phyloP scores from a whole-genome alignment of 2,113 vertebrate species.

The Pterocles gutturalis region DNA sequence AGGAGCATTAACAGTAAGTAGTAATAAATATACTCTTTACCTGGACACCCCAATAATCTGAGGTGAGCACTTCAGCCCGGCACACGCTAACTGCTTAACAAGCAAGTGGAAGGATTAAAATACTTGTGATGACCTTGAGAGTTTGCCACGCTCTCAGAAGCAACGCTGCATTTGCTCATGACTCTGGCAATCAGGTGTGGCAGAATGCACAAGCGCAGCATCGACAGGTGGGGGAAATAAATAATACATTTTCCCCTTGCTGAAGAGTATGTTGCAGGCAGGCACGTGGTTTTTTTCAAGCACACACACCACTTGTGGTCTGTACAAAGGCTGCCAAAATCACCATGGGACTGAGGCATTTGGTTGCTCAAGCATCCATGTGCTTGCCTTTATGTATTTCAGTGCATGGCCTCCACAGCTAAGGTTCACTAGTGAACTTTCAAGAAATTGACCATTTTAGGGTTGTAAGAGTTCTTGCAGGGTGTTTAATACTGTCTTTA shows the following conservation, averaged over 20 bases:
- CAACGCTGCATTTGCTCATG: accelerated
- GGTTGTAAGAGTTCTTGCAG: background rate
- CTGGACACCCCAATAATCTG: background rate
- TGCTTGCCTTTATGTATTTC: background rate
- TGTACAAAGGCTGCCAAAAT: background rate
- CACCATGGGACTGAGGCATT: background rate
- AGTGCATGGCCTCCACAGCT: background rate
- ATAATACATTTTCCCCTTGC: background rate
- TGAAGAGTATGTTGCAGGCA: background rate
- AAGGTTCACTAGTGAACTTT: background rate
- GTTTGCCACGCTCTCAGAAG: background rate
- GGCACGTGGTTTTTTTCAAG: background rate
- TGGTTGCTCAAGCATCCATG: background rate
- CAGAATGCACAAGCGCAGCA: too few species aligned
- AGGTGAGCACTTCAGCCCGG: background rate
- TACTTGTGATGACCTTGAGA: background rate
- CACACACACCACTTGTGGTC: accelerated
- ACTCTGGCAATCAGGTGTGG: background rate
- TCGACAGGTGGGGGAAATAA: background rate
- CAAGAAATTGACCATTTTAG: background rate
- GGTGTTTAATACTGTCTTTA: background rate
- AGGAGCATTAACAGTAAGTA: background rate
- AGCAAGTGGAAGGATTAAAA: background rate
- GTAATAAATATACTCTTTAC: background rate
- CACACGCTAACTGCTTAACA: accelerated